phyloP scores from a whole-genome alignment of 2,797 vertebrate species.

The Yasuhikotakia modesta region DNA sequence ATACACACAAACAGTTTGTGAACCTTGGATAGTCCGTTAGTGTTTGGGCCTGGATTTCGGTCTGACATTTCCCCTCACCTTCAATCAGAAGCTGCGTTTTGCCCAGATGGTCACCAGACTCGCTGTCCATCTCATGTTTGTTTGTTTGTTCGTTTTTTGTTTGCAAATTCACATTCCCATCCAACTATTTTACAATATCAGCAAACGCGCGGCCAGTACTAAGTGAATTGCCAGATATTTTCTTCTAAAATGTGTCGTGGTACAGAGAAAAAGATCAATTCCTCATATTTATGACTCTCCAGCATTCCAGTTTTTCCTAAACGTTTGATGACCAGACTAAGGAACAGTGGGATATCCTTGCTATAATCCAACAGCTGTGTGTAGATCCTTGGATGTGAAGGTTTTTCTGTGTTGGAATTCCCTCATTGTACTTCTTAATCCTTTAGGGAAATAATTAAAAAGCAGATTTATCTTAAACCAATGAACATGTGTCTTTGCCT shows the following conservation, averaged over 20 bases:
- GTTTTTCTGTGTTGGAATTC: background rate
- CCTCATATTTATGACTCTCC: constrained; percentile 28
- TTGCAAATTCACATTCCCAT: constrained; percentile 6
- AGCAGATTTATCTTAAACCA: background rate
- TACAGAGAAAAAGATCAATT: background rate
- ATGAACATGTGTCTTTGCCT: constrained; percentile 6
- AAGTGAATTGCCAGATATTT: background rate
- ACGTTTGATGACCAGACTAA: constrained; percentile 20
- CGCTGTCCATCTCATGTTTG: background rate
- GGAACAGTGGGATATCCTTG: constrained; percentile 14
- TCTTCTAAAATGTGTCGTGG: background rate
- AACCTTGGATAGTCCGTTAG: background rate
- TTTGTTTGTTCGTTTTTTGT: background rate
- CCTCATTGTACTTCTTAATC: background rate
- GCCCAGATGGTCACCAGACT: constrained; percentile 27
- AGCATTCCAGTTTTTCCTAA: background rate
- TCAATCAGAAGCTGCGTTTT: background rate
- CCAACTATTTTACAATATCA: background rate
- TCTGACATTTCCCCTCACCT: constrained; percentile 7
- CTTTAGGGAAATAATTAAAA: background rate
- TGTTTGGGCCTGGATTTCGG: constrained; percentile 7
- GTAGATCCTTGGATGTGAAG: background rate
- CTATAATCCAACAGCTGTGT: constrained; percentile 7
- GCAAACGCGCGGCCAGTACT: background rate
- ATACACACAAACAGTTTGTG: constrained; percentile 40